Percentiles rank a stretch among this genome's conserved stretches.
phyloP scores from a whole-genome alignment of 2,797 vertebrate genomes.

The Etheostoma nigrum region DNA sequence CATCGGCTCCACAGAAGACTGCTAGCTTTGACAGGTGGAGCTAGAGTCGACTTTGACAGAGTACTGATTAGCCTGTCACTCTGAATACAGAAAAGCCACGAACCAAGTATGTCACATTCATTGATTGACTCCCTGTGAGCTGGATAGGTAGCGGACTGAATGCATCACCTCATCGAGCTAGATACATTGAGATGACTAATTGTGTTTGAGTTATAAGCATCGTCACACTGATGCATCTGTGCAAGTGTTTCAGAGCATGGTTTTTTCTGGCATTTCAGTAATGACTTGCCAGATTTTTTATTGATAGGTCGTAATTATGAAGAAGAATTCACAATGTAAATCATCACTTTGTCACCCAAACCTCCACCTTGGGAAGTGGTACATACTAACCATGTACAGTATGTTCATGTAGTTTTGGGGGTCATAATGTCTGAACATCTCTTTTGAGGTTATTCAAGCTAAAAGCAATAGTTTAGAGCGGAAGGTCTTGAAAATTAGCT shows the following conservation, averaged over 20 bases:
- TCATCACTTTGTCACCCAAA: slow-evolving; percentile 47
- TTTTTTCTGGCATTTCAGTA: slow-evolving; percentile 28
- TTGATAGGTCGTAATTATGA: slow-evolving; percentile 46
- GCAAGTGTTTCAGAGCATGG: slow-evolving; percentile 46
- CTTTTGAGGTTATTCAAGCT: background rate
- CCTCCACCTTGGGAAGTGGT: slow-evolving; percentile 5
- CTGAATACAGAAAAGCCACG: slow-evolving; percentile 55
- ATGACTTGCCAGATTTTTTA: slow-evolving; percentile 35
- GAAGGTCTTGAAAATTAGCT: background rate
- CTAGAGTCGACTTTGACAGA: slow-evolving; percentile 74
- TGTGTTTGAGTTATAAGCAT: slow-evolving; percentile 37
- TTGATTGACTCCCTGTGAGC: slow-evolving; percentile 60
- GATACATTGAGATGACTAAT: slow-evolving; percentile 59
- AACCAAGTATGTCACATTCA: slow-evolving; percentile 70
- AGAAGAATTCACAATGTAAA: slow-evolving; percentile 30
- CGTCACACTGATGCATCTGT: slow-evolving; percentile 47
- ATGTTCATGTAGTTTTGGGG: background rate
- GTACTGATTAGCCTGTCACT: slow-evolving; percentile 83
- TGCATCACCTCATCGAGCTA: slow-evolving; percentile 22
- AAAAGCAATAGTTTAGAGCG: background rate
- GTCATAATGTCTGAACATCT: background rate
- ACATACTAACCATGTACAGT: slow-evolving; percentile 2
- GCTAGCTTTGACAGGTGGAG: slow-evolving; percentile 79
- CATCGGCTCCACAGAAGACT: slow-evolving; percentile 63
- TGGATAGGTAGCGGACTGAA: slow-evolving; percentile 44